These are phyloP conservation scores for Poeciliopsis presidionis DNA, from an alignment of 2,797 vertebrate species.

Conservation along the genomic window DNA sequence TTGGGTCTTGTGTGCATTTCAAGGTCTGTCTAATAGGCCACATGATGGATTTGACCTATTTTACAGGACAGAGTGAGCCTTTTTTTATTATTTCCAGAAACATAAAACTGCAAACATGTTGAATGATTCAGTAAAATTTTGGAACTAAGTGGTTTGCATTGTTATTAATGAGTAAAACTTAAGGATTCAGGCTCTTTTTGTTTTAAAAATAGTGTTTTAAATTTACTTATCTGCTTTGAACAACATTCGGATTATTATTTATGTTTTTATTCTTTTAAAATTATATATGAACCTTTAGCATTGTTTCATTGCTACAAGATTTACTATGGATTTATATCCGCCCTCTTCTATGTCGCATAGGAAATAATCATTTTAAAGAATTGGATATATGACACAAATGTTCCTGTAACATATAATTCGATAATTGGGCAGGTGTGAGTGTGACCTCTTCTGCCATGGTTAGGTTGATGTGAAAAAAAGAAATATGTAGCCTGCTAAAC, in stretches of 20 bases:
- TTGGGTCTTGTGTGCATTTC: slow-evolving; percentile 28
- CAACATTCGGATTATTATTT: background rate
- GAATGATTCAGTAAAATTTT: background rate
- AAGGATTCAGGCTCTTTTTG: background rate
- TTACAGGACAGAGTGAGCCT: background rate
- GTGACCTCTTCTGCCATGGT: background rate
- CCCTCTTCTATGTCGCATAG: background rate
- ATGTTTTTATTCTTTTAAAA: background rate
- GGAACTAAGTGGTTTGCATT: background rate
- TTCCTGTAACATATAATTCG: background rate
- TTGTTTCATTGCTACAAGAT: background rate
- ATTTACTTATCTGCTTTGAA: background rate
- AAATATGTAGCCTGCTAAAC: background rate
- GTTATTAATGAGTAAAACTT: no score
- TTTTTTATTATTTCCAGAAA: background rate
- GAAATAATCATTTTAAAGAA: background rate
- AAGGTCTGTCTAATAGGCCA: slow-evolving; percentile 3
- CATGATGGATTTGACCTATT: slow-evolving; percentile 31
- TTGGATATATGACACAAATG: background rate
- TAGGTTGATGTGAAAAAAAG: background rate
- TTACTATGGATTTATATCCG: background rate
- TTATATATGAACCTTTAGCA: background rate
- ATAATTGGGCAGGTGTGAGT: slow-evolving; percentile 7
- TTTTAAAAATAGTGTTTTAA: background rate
- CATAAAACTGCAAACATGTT: background rate